phyloP scores from a whole-genome alignment of 2,888 invertebrate species.

The Tenthredo amoena region DNA sequence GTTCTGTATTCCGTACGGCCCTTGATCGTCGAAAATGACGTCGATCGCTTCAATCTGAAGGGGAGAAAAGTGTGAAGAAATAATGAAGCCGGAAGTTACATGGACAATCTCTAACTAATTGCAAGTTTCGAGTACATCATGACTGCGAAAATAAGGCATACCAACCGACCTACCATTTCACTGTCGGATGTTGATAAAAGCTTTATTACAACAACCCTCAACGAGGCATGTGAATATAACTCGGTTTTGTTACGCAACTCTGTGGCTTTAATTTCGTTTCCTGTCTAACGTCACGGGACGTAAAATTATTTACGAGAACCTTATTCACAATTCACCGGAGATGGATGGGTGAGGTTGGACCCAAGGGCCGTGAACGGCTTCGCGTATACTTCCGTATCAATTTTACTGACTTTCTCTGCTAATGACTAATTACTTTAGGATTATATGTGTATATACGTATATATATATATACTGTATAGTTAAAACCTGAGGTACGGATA shows the following conservation, averaged over 20 bases:
- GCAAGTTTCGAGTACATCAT: not conserved
- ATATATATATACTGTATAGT: not conserved
- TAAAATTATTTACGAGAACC: constrained; percentile 35
- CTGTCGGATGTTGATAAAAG: not conserved
- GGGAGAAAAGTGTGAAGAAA: not conserved
- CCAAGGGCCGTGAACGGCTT: not conserved
- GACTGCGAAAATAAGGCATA: not conserved
- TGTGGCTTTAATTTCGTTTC: constrained; percentile 37
- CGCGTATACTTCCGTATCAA: constrained; percentile 16
- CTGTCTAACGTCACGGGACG: constrained; percentile 29
- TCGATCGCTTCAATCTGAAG: not conserved
- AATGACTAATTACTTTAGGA: constrained; percentile 29
- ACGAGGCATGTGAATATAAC: constrained; percentile 8
- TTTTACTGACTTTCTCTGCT: constrained; percentile 4
- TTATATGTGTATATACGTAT: not conserved
- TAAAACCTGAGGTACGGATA: not conserved
- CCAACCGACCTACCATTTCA: not conserved
- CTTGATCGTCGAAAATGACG: not conserved
- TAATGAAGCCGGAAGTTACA: not conserved
- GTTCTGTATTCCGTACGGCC: not conserved
- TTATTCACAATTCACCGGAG: constrained; percentile 38
- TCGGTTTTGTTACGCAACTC: not conserved
- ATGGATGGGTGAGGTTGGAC: constrained; percentile 21
- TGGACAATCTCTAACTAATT: not conserved
- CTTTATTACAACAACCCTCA: not conserved